Evolutionary conservation across 2,113 vertebrate genomes (phyloP).

Genomic region (Furnarius figulus): DNA sequence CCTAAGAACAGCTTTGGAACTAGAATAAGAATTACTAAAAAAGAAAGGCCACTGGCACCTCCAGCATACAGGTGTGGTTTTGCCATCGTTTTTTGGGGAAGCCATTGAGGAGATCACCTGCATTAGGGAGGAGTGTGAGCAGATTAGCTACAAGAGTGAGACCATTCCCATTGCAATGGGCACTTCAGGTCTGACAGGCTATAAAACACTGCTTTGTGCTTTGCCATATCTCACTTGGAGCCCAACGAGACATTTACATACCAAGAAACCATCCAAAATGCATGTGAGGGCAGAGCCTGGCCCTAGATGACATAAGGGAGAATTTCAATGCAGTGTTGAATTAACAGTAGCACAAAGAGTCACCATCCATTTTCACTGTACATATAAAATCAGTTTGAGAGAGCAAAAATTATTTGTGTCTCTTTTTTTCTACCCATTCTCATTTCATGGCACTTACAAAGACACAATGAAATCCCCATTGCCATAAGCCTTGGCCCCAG

Average conservation of each 20-base stretch:
- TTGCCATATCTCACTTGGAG: rapidly evolving
- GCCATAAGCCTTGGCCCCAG: not conserved
- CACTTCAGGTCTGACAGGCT: not conserved
- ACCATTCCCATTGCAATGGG: not conserved
- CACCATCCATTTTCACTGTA: not conserved
- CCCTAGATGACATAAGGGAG: not conserved
- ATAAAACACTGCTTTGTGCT: not conserved
- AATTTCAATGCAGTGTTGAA: not conserved
- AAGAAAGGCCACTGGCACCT: not conserved
- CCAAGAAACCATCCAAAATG: not conserved
- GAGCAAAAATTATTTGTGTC: not conserved
- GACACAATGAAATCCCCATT: not conserved
- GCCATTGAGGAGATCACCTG: not conserved
- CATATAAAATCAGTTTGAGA: not conserved
- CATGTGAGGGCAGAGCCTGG: not conserved
- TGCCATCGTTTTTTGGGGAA: not conserved
- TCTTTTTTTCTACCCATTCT: not conserved
- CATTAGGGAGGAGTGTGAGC: not conserved
- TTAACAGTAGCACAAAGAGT: not conserved
- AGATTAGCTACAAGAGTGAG: not conserved
- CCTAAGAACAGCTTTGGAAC: not conserved
- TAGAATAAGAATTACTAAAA: not conserved
- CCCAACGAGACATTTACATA: rapidly evolving
- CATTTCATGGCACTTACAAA: not conserved
- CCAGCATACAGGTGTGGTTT: not conserved